phyloP scores from a whole-genome alignment of 2,113 vertebrate species.

The Xiphias gladius region DNA sequence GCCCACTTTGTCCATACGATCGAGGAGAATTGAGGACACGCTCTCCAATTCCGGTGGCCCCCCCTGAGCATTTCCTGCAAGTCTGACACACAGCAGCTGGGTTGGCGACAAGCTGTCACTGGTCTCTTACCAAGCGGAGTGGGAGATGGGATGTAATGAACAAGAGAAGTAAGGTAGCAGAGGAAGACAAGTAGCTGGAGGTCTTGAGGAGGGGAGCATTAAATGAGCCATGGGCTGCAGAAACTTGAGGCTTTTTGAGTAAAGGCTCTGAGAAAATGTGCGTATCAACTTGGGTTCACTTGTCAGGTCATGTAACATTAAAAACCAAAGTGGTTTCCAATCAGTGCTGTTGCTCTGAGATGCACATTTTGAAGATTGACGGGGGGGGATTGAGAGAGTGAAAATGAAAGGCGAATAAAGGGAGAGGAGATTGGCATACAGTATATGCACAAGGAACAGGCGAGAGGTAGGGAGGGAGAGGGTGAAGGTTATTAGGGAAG shows the following conservation, averaged over 20 bases:
- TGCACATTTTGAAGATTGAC: conserved; percentile 21
- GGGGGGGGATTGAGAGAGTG: background rate
- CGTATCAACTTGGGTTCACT: conserved; percentile 21
- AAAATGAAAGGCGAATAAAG: conserved; percentile 6
- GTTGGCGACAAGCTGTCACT: conserved; percentile 59
- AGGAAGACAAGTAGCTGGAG: conserved; percentile 44
- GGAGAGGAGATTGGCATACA: conserved; percentile 30
- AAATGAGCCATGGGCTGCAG: conserved; percentile 28
- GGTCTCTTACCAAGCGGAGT: conserved; percentile 53
- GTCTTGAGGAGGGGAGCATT: conserved; percentile 21
- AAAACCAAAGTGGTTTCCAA: conserved; percentile 21
- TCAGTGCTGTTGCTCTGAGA: conserved; percentile 13
- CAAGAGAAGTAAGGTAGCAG: conserved; percentile 44
- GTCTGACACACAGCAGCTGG: conserved; percentile 59
- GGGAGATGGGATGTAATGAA: conserved; percentile 66
- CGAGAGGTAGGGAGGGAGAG: conserved; percentile 20
- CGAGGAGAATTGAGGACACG: conserved; percentile 79
- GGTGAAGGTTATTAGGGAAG: conserved; percentile 58
- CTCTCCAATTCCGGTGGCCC: conserved; percentile 72
- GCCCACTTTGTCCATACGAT: conserved; percentile 80
- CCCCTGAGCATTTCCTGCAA: conserved; percentile 69
- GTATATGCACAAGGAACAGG: conserved; percentile 6
- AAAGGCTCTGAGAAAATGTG: conserved; percentile 8
- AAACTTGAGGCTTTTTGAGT: conserved; percentile 35
- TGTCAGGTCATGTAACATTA: conserved; percentile 7